Conservation (phyloP, 1,140 invertebrate genomes). For the Drosophila varians region DNA sequence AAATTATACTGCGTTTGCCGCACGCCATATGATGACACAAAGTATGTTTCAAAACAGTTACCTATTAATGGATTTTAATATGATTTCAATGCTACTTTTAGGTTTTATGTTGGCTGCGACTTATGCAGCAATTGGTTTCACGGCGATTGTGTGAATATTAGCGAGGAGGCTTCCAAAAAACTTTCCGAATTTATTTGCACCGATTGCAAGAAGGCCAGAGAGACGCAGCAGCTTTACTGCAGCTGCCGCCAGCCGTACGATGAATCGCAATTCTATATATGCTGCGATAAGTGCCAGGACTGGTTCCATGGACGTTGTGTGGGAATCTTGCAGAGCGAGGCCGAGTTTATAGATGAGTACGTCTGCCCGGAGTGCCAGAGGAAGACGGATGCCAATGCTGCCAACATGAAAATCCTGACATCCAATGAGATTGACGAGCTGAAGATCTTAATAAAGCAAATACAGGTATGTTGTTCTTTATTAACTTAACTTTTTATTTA, state of each 20-base stretch:
- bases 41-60: conserved; percentile 85
- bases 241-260: conserved; percentile 98
- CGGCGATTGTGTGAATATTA: conserved; percentile 97
- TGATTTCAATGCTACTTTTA: conserved; percentile 74
- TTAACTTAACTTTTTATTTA: too few relatives aligned
- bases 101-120: conserved; percentile 99
- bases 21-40: conserved; percentile 97
- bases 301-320: conserved; percentile 99
- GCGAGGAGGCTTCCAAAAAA: conserved; percentile 95
- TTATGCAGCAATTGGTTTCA: conserved; percentile 99
- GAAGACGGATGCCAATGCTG: conserved; percentile 93
- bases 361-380: conserved; percentile 97
- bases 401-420: conserved; percentile 94
- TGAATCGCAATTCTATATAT: conserved; percentile 99
- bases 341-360: conserved; percentile 97
- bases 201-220: conserved; percentile 93
- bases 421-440: conserved; percentile 93
- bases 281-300: conserved; percentile 98
- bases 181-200: conserved; percentile 95
- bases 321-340: conserved; percentile 96
- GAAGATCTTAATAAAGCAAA: conserved; percentile 93
- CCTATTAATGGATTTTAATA: too few relatives aligned
- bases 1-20: conserved; percentile 97
- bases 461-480: conserved; percentile 89
- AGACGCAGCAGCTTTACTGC: conserved; percentile 97